Evolutionary conservation across 2,113 vertebrate species (phyloP).

Genomic region (Megalops atlanticus): DNA sequence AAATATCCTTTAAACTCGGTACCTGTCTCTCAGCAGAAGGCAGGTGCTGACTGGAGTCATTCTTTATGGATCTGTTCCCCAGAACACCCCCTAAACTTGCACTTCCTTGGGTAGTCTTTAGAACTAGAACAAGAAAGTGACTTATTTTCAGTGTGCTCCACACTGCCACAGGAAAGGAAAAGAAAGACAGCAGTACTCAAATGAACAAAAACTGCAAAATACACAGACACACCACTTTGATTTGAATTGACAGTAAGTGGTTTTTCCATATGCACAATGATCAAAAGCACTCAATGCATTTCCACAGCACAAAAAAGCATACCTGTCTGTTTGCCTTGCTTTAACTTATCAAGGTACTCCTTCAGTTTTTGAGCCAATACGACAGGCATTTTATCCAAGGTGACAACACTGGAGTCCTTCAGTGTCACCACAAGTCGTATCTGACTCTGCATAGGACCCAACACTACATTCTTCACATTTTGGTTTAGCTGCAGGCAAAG

Average conservation of each 20-base stretch:
- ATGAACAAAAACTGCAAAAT: background rate
- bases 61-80: constrained; percentile 82
- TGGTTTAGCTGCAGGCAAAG: constrained; percentile 81
- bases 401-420: constrained; percentile 84
- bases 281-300: too few species aligned
- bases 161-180: background rate
- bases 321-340: constrained; percentile 81
- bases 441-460: constrained; percentile 68
- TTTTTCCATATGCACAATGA: too few species aligned
- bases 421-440: constrained; percentile 82
- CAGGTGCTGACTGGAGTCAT: constrained; percentile 79
- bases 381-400: constrained; percentile 81
- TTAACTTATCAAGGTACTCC: constrained; percentile 87
- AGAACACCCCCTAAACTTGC: constrained; percentile 87
- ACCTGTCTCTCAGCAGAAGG: constrained; percentile 87
- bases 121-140: constrained; percentile 57
- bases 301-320: too few species aligned
- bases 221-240: background rate
- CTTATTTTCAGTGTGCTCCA: background rate
- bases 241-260: too few species aligned
- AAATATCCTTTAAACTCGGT: constrained; percentile 24
- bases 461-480: constrained; percentile 86
- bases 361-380: constrained; percentile 83
- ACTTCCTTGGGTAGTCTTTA: constrained; percentile 89
- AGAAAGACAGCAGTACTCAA: background rate